phyloP scores from a whole-genome alignment of 2,113 vertebrate genomes.

The Plecturocebus donacophilus region DNA sequence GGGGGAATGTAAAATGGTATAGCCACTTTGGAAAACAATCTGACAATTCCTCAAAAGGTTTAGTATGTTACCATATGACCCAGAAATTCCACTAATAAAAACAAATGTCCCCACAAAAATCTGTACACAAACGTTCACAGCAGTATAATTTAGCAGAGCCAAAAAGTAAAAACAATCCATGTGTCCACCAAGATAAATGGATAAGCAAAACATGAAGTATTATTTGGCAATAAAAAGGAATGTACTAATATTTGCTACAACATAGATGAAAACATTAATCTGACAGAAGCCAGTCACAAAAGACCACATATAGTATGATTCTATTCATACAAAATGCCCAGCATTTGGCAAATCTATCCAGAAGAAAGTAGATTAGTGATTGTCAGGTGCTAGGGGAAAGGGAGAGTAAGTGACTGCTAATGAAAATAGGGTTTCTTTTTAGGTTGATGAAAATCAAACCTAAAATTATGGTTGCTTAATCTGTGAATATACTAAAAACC shows the following conservation, averaged over 20 bases:
- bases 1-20: not conserved
- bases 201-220: not conserved
- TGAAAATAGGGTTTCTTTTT: not conserved
- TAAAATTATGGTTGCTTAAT: not conserved
- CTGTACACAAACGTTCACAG: not conserved
- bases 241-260: not conserved
- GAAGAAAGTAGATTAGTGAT: not conserved
- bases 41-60: not conserved
- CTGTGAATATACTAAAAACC: not conserved
- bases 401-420: not conserved
- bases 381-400: not conserved
- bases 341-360: not conserved
- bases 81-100: constrained; percentile 2
- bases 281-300: not conserved
- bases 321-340: not conserved
- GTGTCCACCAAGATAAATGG: not conserved
- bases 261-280: not conserved
- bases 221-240: not conserved
- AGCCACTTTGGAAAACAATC: not conserved
- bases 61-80: not conserved
- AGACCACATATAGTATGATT: not conserved
- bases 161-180: not conserved
- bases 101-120: not conserved
- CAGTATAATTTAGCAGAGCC: not conserved
- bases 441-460: not conserved